Base-by-base conservation (phyloP, 2,113 vertebrate species). In the Microtus montanus region DNA sequence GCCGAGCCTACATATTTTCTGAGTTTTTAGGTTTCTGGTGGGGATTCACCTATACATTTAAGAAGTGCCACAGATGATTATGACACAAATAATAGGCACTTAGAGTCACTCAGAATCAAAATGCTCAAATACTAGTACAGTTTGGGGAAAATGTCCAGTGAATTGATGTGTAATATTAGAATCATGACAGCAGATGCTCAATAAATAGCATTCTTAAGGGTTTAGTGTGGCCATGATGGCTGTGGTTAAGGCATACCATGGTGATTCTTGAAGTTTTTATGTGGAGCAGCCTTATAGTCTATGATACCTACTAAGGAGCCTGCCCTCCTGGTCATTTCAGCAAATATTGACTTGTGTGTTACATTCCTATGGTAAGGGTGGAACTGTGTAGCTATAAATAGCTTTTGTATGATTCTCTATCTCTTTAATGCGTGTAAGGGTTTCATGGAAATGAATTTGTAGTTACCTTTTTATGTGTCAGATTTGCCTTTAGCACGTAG, bases 291-390 rank as follows among this genome's bases (percentile, higher is more conserved):
- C 8, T 33, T 66, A 58, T 47, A 5, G 52, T 63, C 75, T 64
- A 17, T 41, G 33, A 4, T 66, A n/a, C 49, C 77, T 71, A 52
- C 35, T 91, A 77, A 88, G 38, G 3, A 80, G 71, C 1, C 49
- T 89, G 22, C 13, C 75, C 14, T 74, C 11, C 80, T 17, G 70
- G 2, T 7, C 35, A 2, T 64, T 86, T 89, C 77, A 12, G 0
- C 49, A 94, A 49, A 54, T 8, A 58, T 7, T 78, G 49, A 83
- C 24, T 83, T 52, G n/a, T 63, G 30, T 28, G 87, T 89, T 84
- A 58, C 4, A 38, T 92, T 82, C 92, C 58, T 93, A 66, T 52
- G 85, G 87, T 94, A 78, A 92, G 41, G 66, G 74, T 75, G 93
- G 54, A 87, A 47, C 17, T 83, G 41, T 77, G 15, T n/a, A 52